Base-by-base conservation (phyloP, 2,797 vertebrate species). In the Anabacerthia variegaticeps region DNA sequence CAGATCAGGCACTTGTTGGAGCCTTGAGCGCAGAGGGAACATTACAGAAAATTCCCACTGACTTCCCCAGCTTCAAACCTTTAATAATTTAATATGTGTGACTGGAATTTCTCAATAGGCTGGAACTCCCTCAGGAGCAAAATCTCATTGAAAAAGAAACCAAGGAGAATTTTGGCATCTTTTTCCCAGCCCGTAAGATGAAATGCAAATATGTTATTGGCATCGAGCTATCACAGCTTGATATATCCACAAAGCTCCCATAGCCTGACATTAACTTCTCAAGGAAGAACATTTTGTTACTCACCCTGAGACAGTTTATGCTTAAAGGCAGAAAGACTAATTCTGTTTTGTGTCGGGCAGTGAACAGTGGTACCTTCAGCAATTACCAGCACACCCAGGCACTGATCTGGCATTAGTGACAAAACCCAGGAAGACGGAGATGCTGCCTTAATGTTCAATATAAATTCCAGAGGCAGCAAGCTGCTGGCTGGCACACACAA, bases 151-250 rank as follows among this genome's bases (percentile, higher is more conserved):
- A 91, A 91, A 95, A 83, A 89, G 87, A 77, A 88, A 92, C 65
- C 82, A 80, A 91, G 69, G 78, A 87, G 89, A 93, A 95, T 92
- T 88, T 39, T 93, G 89, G 92, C 91, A 80, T 71, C 79, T 75
- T 39, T 81, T 88, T 76, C 62, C 72, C 54, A 85, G 91, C 52
- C 72, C 75, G 79, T 48, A 51, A 91, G 87, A 94, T 94, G 84
- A 96, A 95, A 92, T 94, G 89, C 92, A 96, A 96, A 95, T 95
- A 81, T 72, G 75, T 85, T 96, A 92, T 68, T 95, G 95, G 93
- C 92, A 93, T 80, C 30, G 1, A 80, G 91, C 82, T 94, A 69
- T 91, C 91, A 85, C 95, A 94, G 94, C 92, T 94, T 92, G 89
- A 89, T 89, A 41, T 26, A 92, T 85, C 92, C 92, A 88, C 83